These are phyloP conservation scores for Lysiphlebus fabarum DNA, from an alignment of 1,140 invertebrate genomes.

Conservation along the genomic window DNA sequence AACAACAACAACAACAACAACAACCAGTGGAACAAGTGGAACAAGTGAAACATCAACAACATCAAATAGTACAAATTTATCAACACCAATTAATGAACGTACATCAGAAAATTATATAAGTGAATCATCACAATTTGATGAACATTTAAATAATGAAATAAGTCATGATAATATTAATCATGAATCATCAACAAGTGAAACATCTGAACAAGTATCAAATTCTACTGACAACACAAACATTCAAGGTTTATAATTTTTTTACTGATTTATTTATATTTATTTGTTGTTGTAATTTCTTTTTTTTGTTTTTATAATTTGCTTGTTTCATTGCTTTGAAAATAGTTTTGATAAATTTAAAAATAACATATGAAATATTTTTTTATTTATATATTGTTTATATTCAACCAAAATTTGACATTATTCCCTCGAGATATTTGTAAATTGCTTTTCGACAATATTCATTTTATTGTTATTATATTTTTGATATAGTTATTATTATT, in stretches of 20 bases:
- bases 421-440: too few relatives aligned
- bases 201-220: neutral
- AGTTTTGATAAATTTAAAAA: too few relatives aligned
- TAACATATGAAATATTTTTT: too few relatives aligned
- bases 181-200: slow-evolving; percentile 17
- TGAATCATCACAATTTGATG: slow-evolving; percentile 41
- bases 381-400: too few relatives aligned
- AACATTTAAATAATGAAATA: slow-evolving; percentile 32
- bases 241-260: slow-evolving; percentile 24
- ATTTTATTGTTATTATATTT: too few relatives aligned
- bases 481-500: too few relatives aligned
- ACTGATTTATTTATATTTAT: too few relatives aligned
- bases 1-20: slow-evolving; percentile 30
- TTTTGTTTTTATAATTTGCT: too few relatives aligned
- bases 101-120: slow-evolving; percentile 48
- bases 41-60: slow-evolving; percentile 31
- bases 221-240: neutral
- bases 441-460: too few relatives aligned
- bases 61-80: slow-evolving; percentile 15
- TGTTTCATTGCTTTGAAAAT: too few relatives aligned
- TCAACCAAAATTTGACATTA: too few relatives aligned
- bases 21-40: slow-evolving; percentile 10
- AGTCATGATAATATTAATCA: slow-evolving; percentile 17
- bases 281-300: too few relatives aligned
- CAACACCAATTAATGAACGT: slow-evolving; percentile 32